Evolutionary conservation across 1,140 invertebrate genomes (phyloP).

Genomic region (Asbolus verrucosus): DNA sequence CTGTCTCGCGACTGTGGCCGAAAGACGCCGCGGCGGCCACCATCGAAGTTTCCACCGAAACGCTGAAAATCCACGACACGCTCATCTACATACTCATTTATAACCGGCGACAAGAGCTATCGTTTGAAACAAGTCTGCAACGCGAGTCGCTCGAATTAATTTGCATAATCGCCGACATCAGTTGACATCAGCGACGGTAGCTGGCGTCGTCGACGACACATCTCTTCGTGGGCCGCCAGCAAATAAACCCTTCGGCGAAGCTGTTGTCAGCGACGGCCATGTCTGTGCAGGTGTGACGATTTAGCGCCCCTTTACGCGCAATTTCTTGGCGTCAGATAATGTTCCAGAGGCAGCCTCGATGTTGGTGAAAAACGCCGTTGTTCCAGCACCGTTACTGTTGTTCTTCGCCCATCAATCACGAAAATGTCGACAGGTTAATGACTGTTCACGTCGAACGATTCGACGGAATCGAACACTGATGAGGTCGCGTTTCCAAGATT

Average conservation of each 20-base stretch:
- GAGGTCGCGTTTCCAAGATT: too few species aligned
- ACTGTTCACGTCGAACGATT: slow-evolving; percentile 1
- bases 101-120: slow-evolving; percentile 28
- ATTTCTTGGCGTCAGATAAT: slow-evolving; percentile 23
- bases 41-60: too few species aligned
- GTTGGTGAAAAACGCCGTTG: neutral
- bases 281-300: too few species aligned
- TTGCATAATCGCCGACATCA: slow-evolving; percentile 29
- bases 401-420: slow-evolving; percentile 12
- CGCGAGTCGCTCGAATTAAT: slow-evolving; percentile 34
- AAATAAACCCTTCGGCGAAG: too few species aligned
- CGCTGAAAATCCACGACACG: neutral
- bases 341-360: slow-evolving; percentile 12
- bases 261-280: too few species aligned
- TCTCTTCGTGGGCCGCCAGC: too few species aligned
- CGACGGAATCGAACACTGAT: neutral
- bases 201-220: slow-evolving; percentile 13
- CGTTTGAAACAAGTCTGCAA: slow-evolving; percentile 28
- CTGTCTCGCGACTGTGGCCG: too few species aligned
- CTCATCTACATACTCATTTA: slow-evolving; percentile 27
- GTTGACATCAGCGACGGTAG: slow-evolving; percentile 15
- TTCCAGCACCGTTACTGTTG: neutral
- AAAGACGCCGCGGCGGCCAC: neutral
- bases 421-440: slow-evolving; percentile 29
- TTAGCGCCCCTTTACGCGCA: slow-evolving; percentile 1